Evolutionary conservation across 2,797 vertebrate genomes (phyloP).

Genomic region (Acestrorhynchus altus): DNA sequence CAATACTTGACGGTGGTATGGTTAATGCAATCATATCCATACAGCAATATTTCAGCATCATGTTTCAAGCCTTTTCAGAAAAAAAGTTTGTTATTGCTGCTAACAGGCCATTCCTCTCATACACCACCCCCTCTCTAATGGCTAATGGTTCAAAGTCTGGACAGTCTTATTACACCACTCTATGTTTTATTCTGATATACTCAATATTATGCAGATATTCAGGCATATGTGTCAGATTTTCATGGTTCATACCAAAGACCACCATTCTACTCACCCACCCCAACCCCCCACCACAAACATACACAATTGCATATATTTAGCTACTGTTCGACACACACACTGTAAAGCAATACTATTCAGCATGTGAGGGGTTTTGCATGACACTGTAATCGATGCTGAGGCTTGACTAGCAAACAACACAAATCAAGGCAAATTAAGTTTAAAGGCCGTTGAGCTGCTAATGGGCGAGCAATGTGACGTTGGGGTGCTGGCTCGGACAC

Average conservation of each 20-base stretch:
- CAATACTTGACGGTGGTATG: background rate
- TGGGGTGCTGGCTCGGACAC: constrained; percentile 45
- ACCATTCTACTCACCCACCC: constrained; percentile 19
- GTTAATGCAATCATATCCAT: background rate
- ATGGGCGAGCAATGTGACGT: constrained; percentile 57
- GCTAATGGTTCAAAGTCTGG: constrained; percentile 38
- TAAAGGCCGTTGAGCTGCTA: constrained; percentile 61
- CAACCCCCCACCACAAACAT: background rate
- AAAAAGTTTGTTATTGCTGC: no score
- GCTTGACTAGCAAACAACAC: constrained; percentile 54
- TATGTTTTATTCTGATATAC: background rate
- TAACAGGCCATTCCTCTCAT: background rate
- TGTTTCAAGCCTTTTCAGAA: background rate
- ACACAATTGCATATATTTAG: constrained; percentile 17
- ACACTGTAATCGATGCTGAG: constrained; percentile 56
- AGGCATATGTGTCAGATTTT: constrained; percentile 1
- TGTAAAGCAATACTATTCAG: constrained; percentile 19
- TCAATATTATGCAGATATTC: background rate
- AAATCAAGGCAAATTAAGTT: constrained; percentile 66
- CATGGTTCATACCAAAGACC: background rate
- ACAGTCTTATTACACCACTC: background rate
- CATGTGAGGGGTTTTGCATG: constrained; percentile 28
- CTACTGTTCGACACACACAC: constrained; percentile 27
- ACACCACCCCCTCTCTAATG: background rate
- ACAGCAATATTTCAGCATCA: background rate